phyloP scores from a whole-genome alignment of 2,888 invertebrate species.

The Hybos culiciformis region DNA sequence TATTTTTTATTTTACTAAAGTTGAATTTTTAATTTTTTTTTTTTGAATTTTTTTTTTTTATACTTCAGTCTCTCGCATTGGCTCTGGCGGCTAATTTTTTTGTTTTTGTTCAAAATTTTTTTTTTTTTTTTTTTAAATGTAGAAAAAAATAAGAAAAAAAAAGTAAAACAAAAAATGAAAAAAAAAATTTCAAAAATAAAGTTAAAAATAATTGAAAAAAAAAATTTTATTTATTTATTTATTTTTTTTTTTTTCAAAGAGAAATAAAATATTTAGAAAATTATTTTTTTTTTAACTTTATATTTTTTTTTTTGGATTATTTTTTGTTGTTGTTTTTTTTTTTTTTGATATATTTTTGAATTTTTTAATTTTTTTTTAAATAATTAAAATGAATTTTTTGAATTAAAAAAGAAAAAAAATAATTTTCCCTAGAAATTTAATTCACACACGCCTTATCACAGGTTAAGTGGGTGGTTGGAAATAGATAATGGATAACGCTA shows the following conservation, averaged over 20 bases:
- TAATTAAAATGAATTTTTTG: background rate
- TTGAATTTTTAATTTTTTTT: too few species aligned
- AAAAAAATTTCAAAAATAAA: background rate
- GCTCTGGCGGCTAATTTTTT: conserved; percentile 51
- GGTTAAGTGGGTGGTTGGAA: background rate
- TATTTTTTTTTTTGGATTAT: conserved; percentile 5
- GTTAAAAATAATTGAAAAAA: background rate
- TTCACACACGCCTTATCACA: background rate
- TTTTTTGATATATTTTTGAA: conserved; percentile 10
- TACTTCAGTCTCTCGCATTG: conserved; percentile 63
- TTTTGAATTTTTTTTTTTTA: too few species aligned
- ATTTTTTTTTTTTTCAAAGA: background rate
- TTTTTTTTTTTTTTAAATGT: conserved; percentile 4
- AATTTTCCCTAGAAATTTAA: background rate
- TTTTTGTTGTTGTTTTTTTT: conserved; percentile 8
- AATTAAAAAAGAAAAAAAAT: conserved; percentile 2
- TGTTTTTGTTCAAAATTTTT: conserved; percentile 1
- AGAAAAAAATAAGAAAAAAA: conserved; percentile 11
- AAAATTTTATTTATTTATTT: background rate
- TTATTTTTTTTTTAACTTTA: too few species aligned
- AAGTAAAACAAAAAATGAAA: conserved; percentile 9
- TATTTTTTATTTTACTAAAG: too few species aligned
- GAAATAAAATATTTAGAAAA: background rate
- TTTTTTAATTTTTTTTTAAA: background rate
- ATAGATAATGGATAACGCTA: background rate